Percentiles rank a stretch among this genome's conserved stretches.
phyloP scores from a whole-genome alignment of 2,797 vertebrate genomes.

The Hyperoplus immaculatus region DNA sequence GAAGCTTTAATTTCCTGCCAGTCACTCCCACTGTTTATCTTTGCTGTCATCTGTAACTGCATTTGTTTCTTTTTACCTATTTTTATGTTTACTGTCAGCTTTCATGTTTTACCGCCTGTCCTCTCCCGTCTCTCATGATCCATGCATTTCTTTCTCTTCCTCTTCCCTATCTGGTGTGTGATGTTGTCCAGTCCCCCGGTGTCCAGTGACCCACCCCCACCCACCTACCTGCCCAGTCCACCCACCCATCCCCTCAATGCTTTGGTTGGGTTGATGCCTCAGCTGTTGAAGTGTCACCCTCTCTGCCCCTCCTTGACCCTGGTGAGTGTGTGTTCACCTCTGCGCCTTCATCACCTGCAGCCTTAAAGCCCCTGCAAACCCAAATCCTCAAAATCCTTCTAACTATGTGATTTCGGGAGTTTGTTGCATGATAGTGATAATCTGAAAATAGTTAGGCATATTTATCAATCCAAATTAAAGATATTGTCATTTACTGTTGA shows the following conservation, averaged over 20 bases:
- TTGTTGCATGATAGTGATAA: too few relatives aligned
- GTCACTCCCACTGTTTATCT: constrained; percentile 41
- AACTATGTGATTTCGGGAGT: too few relatives aligned
- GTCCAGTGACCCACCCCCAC: constrained; percentile 58
- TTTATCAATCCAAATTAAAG: too few relatives aligned
- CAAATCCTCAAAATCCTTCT: too few relatives aligned
- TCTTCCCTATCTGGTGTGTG: constrained; percentile 45
- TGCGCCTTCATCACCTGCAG: constrained; percentile 37
- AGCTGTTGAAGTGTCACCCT: constrained; percentile 61
- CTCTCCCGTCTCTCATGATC: constrained; percentile 58
- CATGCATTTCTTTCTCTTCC: constrained; percentile 58
- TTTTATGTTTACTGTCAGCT: constrained; percentile 44
- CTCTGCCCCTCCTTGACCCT: constrained; percentile 50
- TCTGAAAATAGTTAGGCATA: too few relatives aligned
- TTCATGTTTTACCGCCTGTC: constrained; percentile 48
- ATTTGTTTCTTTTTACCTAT: constrained; percentile 43
- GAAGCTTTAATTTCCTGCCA: constrained; percentile 55
- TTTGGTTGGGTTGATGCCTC: constrained; percentile 58
- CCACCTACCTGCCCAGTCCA: constrained; percentile 10
- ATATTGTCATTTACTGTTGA: too few relatives aligned
- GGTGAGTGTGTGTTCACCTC: constrained; percentile 72
- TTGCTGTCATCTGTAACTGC: constrained; percentile 53
- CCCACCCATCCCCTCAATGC: constrained; percentile 42
- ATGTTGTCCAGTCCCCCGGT: constrained; percentile 65
- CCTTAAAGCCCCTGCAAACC: too few relatives aligned